These are phyloP conservation scores for Lepidocolaptes lacrymiger DNA, from an alignment of 2,797 vertebrate species.

Conservation along the genomic window DNA sequence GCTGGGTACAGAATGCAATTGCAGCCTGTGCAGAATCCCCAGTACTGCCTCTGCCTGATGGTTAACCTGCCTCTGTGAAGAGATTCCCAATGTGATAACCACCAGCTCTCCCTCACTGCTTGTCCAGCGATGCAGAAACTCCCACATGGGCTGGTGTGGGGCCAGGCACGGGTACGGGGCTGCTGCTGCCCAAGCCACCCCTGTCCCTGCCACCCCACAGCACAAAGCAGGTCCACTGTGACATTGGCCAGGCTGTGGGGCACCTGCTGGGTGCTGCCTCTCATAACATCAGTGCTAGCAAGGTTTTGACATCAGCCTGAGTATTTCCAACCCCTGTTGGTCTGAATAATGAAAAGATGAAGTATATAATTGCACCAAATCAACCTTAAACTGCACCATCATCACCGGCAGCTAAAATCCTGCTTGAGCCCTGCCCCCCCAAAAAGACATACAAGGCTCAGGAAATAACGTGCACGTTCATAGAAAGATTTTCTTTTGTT, in stretches of 20 bases:
- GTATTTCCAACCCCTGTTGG: background rate
- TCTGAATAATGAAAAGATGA: background rate
- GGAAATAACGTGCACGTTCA: background rate
- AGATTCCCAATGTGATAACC: background rate
- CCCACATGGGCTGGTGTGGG: rapidly evolving
- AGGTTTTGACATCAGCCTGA: background rate
- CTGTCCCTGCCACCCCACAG: background rate
- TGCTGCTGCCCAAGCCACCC: background rate
- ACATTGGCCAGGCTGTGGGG: background rate
- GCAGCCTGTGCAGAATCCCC: background rate
- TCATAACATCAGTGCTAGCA: rapidly evolving
- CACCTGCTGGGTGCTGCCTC: background rate
- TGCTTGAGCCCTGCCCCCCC: background rate
- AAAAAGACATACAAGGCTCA: background rate
- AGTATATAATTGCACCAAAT: background rate
- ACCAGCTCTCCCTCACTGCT: background rate
- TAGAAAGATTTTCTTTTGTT: conserved; percentile 33
- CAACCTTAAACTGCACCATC: background rate
- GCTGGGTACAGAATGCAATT: background rate
- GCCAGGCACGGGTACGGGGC: background rate
- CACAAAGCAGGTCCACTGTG: background rate
- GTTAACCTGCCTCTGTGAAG: background rate
- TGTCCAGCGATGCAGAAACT: background rate
- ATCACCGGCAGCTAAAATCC: background rate
- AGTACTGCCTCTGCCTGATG: background rate